Evolutionary conservation across 2,888 invertebrate genomes (phyloP).

Genomic region (Ecliptopera silaceata): DNA sequence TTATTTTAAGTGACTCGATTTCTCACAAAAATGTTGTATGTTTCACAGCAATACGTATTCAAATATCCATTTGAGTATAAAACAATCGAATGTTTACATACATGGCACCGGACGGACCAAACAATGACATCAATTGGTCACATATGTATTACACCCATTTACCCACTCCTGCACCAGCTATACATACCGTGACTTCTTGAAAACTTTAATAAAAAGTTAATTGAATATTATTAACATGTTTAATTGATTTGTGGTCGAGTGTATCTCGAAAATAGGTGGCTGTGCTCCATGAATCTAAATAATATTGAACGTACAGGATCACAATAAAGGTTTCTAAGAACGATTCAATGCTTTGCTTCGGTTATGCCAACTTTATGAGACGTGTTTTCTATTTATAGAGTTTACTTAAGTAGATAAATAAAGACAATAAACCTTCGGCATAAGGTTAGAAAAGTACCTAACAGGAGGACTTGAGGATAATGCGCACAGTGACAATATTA

Average conservation of each 20-base stretch:
- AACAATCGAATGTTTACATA: slow-evolving; percentile 26
- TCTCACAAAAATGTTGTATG: slow-evolving; percentile 1
- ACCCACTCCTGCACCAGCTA: not conserved
- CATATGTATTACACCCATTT: too few species aligned
- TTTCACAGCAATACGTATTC: slow-evolving; percentile 8
- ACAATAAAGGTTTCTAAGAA: slow-evolving; percentile 5
- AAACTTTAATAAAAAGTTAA: not conserved
- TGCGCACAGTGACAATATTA: not conserved
- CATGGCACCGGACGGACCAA: slow-evolving; percentile 11
- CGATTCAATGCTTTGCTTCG: not conserved
- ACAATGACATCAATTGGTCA: slow-evolving; percentile 18
- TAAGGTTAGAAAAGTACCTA: not conserved
- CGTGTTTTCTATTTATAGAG: slow-evolving; percentile 19
- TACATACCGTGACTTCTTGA: not conserved
- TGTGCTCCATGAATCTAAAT: not conserved
- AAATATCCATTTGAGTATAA: slow-evolving; percentile 12
- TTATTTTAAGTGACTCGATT: not conserved
- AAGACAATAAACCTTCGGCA: slow-evolving; percentile 1
- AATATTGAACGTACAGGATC: not conserved
- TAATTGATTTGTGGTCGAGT: not conserved
- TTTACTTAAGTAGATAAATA: slow-evolving; percentile 1
- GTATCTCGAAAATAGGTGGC: slow-evolving; percentile 1
- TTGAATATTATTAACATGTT: not conserved
- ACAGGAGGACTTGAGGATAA: slow-evolving; percentile 2
- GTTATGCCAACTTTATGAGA: slow-evolving; percentile 2